phyloP scores from a whole-genome alignment of 2,113 vertebrate species.

The Nyctereutes procyonoides region DNA sequence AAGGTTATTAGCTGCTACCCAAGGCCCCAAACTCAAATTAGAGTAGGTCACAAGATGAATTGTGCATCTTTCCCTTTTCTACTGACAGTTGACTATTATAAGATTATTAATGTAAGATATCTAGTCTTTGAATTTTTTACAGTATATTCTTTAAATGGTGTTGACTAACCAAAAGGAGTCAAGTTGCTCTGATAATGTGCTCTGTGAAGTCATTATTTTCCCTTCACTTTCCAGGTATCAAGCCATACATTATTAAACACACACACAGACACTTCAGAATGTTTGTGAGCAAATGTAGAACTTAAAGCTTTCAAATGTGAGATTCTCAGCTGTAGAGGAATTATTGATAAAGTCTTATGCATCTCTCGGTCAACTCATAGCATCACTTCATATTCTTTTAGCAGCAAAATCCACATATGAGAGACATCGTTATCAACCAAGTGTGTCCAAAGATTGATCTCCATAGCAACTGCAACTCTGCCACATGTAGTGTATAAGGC shows the following conservation, averaged over 20 bases:
- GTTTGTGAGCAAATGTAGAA: constrained; percentile 34
- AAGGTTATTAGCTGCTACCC: background rate
- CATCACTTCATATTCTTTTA: constrained; percentile 59
- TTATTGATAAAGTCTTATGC: background rate
- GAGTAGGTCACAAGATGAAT: background rate
- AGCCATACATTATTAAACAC: background rate
- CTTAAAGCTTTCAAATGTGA: constrained; percentile 49
- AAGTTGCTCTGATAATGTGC: constrained; percentile 1
- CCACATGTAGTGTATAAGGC: constrained; percentile 57
- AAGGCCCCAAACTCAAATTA: constrained; percentile 33
- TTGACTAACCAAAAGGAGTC: background rate
- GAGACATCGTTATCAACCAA: constrained; percentile 62
- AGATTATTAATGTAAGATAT: background rate
- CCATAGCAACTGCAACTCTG: constrained; percentile 78
- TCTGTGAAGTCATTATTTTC: background rate
- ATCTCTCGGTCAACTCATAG: constrained; percentile 49
- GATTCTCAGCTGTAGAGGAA: background rate
- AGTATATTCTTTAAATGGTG: constrained; percentile 4
- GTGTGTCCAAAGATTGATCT: constrained; percentile 70
- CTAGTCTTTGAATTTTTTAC: constrained; percentile 26
- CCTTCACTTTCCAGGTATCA: constrained; percentile 6
- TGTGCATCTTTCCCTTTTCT: background rate
- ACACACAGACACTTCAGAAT: background rate
- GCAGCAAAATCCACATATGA: constrained; percentile 68
- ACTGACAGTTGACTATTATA: background rate